Evolutionary conservation across 2,113 vertebrate species (phyloP).

Genomic region (Brevimyrus niger): DNA sequence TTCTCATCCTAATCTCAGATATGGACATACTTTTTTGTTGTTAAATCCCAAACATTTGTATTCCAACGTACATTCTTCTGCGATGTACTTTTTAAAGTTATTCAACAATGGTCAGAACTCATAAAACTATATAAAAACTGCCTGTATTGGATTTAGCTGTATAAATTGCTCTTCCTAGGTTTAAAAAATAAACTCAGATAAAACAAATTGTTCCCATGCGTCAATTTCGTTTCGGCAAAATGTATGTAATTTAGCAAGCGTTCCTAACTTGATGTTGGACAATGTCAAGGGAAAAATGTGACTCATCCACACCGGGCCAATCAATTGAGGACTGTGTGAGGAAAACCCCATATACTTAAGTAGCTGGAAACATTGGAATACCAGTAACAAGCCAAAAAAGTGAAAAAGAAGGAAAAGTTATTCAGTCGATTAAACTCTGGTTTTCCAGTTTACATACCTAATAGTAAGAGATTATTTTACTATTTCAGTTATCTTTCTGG

Average conservation of each 20-base stretch:
- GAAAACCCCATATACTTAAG: conserved; percentile 7
- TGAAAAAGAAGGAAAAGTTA: neutral
- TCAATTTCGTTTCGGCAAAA: neutral
- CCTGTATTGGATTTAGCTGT: neutral
- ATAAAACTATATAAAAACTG: neutral
- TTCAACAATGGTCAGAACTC: neutral
- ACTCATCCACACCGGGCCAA: conserved; percentile 19
- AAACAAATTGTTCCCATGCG: neutral
- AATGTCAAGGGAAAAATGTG: conserved; percentile 23
- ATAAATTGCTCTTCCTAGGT: neutral
- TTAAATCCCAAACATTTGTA: neutral
- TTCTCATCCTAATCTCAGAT: neutral
- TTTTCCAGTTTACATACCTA: neutral
- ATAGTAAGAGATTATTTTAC: neutral
- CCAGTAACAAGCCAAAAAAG: neutral
- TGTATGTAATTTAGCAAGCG: neutral
- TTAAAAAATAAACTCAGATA: neutral
- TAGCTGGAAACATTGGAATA: conserved; percentile 1
- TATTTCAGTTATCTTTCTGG: neutral
- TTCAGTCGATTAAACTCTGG: neutral
- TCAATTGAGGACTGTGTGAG: conserved; percentile 1
- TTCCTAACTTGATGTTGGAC: conserved; percentile 14
- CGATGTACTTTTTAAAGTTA: neutral
- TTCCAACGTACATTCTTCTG: neutral
- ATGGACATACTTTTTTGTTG: neutral